phyloP scores from a whole-genome alignment of 2,888 invertebrate genomes.

The Erebia palarica region DNA sequence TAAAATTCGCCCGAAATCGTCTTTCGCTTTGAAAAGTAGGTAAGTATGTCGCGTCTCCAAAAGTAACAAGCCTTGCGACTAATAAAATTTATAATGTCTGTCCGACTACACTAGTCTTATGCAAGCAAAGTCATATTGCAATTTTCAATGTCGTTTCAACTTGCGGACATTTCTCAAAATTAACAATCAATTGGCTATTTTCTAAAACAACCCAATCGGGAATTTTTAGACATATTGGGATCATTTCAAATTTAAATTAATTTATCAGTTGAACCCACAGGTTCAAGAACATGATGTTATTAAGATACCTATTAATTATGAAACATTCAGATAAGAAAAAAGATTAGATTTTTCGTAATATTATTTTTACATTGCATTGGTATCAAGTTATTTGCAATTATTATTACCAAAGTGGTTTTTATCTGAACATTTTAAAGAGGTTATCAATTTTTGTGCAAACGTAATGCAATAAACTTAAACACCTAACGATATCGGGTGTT shows the following conservation, averaged over 20 bases:
- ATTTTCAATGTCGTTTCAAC: conserved; percentile 20
- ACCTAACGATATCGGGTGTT: conserved; percentile 47
- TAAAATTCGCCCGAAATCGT: no score
- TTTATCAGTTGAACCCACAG: neutral
- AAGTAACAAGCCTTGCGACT: no score
- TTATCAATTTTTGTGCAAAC: conserved; percentile 29
- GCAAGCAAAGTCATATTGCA: neutral
- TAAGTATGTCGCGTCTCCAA: no score
- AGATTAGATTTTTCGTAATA: conserved; percentile 7
- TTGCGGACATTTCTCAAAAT: neutral
- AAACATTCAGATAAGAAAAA: neutral
- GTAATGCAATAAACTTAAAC: conserved; percentile 21
- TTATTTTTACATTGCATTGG: conserved; percentile 17
- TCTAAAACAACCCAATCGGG: neutral
- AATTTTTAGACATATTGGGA: neutral
- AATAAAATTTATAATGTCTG: no score
- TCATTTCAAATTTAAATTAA: neutral
- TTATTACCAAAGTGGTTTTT: conserved; percentile 19
- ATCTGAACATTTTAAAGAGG: conserved; percentile 21
- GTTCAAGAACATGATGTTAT: neutral
- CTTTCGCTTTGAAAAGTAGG: no score
- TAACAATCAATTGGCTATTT: neutral
- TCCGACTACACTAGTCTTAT: no score
- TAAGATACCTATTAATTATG: neutral
- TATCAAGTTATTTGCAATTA: conserved; percentile 23